These are phyloP conservation scores for Lycorma delicatula DNA, from an alignment of 1,140 invertebrate species.

Conservation along the genomic window DNA sequence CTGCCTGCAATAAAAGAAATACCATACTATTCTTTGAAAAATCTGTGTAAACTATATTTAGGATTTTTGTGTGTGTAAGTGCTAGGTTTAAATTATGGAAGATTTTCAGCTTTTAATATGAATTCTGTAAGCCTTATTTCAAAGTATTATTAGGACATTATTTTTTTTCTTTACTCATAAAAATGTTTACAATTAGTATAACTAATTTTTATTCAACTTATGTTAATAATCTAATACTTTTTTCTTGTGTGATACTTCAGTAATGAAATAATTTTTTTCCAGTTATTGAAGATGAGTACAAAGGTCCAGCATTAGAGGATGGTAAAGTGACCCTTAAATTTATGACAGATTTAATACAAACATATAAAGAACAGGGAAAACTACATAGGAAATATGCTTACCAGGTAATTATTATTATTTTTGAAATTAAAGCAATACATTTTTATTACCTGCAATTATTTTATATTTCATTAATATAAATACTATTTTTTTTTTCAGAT, in stretches of 20 bases:
- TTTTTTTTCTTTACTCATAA: background rate
- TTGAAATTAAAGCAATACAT: background rate
- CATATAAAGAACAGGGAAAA: slow-evolving; percentile 87
- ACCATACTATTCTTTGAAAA: too few species aligned
- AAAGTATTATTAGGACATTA: too few species aligned
- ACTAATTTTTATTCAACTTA: too few species aligned
- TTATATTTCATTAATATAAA: background rate
- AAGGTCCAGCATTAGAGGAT: slow-evolving; percentile 82
- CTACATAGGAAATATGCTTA: slow-evolving; percentile 97
- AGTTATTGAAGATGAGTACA: slow-evolving; percentile 93
- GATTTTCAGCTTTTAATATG: too few species aligned
- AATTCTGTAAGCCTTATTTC: too few species aligned
- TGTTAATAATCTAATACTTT: too few species aligned
- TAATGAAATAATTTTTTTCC: slow-evolving; percentile 31
- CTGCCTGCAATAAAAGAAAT: too few species aligned
- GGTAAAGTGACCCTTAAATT: slow-evolving; percentile 79
- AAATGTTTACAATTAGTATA: slow-evolving; percentile 6
- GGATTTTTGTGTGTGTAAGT: too few species aligned
- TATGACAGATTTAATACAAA: slow-evolving; percentile 78
- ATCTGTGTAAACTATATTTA: too few species aligned
- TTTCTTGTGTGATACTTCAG: slow-evolving; percentile 14
- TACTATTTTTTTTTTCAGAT: slow-evolving; percentile 54
- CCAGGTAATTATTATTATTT: slow-evolving; percentile 52
- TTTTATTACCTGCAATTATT: slow-evolving; percentile 9
- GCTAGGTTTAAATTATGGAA: too few species aligned